Percentiles rank a stretch among this genome's conserved stretches.
phyloP scores from a whole-genome alignment of 2,888 invertebrate genomes.

The Erebia palarica region DNA sequence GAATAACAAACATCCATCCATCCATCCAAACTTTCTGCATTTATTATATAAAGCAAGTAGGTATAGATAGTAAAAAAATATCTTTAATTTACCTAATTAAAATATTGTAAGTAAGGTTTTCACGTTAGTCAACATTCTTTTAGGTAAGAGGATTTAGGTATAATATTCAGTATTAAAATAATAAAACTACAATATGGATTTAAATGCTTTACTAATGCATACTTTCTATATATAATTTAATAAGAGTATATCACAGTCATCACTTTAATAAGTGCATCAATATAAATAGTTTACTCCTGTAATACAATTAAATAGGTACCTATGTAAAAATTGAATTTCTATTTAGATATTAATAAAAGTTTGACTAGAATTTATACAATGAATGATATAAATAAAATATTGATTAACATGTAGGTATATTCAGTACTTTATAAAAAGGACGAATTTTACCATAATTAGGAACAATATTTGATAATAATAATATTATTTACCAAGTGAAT shows the following conservation, averaged over 20 bases:
- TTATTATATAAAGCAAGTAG: no score
- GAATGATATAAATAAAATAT: slow-evolving; percentile 16
- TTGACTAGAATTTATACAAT: slow-evolving; percentile 40
- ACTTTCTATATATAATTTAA: slow-evolving; percentile 63
- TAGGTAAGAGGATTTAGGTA: no score
- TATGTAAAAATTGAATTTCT: slow-evolving; percentile 44
- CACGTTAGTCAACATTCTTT: no score
- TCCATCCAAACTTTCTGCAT: no score
- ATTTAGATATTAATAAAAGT: slow-evolving; percentile 41
- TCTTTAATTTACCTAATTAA: no score
- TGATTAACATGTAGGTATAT: neutral
- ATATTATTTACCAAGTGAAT: neutral
- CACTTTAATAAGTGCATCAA: slow-evolving; percentile 78
- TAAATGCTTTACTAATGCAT: slow-evolving; percentile 68
- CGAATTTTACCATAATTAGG: neutral
- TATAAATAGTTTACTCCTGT: slow-evolving; percentile 56
- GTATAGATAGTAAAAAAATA: no score
- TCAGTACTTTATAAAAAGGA: slow-evolving; percentile 2
- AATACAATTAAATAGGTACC: slow-evolving; percentile 41
- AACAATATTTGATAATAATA: neutral
- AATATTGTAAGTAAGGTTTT: no score
- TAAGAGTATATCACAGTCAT: slow-evolving; percentile 81
- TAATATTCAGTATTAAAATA: slow-evolving; percentile 10
- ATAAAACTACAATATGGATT: slow-evolving; percentile 43
- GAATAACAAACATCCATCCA: no score